Evolutionary conservation across 2,113 vertebrate species (phyloP).

Genomic region (Chaetops frenatus): DNA sequence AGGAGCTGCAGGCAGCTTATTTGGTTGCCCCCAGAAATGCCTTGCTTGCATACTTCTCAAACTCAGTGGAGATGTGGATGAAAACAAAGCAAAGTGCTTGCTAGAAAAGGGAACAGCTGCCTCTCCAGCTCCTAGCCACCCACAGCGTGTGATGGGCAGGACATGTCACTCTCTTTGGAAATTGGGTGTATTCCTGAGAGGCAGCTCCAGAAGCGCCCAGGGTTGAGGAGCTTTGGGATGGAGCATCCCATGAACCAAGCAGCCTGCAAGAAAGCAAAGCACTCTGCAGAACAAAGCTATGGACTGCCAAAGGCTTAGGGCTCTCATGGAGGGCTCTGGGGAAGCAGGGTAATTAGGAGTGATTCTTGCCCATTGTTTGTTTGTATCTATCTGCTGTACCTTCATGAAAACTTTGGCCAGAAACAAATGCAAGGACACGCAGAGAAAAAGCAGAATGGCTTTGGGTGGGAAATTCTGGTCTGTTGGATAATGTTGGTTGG

Average conservation of each 20-base stretch:
- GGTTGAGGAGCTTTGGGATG: background rate
- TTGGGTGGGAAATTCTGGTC: background rate
- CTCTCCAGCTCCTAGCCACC: background rate
- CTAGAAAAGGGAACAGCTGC: slow-evolving; percentile 6
- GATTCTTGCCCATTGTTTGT: background rate
- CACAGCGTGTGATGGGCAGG: background rate
- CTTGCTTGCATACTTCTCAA: background rate
- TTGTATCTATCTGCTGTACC: background rate
- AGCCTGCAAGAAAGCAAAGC: background rate
- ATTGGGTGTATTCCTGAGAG: background rate
- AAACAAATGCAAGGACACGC: background rate
- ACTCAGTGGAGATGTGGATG: background rate
- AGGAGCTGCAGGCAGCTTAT: background rate
- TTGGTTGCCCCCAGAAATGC: background rate
- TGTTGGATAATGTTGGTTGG: background rate
- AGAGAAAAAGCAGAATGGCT: background rate
- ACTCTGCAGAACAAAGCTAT: background rate
- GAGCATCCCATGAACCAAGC: background rate
- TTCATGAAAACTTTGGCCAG: background rate
- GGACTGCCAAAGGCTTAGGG: background rate
- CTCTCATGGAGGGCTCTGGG: background rate
- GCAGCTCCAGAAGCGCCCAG: background rate
- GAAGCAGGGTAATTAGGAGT: background rate
- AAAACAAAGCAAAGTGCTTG: background rate
- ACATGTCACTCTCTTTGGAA: background rate